phyloP scores from a whole-genome alignment of 2,113 vertebrate genomes.

The Eira barbara region DNA sequence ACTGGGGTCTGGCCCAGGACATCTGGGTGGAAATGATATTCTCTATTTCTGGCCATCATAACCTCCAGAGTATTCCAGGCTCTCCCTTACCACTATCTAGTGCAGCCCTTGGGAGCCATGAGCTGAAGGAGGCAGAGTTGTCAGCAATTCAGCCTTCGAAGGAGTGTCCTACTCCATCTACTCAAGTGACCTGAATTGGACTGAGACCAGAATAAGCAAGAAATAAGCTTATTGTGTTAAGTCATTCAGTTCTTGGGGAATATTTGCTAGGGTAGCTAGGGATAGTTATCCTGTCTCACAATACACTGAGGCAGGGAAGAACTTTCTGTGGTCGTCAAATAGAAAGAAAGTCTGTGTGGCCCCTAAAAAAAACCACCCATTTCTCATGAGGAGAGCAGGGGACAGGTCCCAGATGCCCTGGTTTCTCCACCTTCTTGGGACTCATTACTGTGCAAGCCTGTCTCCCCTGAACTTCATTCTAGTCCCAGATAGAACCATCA shows the following conservation, averaged over 20 bases:
- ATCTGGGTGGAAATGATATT: neutral
- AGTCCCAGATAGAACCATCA: neutral
- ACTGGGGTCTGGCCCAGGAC: neutral
- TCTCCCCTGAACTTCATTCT: neutral
- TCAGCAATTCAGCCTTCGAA: neutral
- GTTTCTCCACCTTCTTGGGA: neutral
- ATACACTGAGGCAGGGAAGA: neutral
- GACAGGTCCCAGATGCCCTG: rapidly evolving
- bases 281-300: neutral
- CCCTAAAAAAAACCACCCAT: neutral
- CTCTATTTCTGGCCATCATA: neutral
- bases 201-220: neutral
- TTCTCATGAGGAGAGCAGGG: neutral
- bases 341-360: neutral
- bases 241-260: neutral
- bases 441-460: too few relatives aligned
- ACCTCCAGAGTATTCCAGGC: neutral
- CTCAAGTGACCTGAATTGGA: rapidly evolving
- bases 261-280: neutral
- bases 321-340: neutral
- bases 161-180: rapidly evolving
- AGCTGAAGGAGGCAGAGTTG: neutral
- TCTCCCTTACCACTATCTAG: neutral
- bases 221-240: neutral
- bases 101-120: neutral